Evolutionary conservation across 2,888 invertebrate genomes (phyloP), one percentile per base, ranked within the genome.

Genomic region (Suillia variegata): DNA sequence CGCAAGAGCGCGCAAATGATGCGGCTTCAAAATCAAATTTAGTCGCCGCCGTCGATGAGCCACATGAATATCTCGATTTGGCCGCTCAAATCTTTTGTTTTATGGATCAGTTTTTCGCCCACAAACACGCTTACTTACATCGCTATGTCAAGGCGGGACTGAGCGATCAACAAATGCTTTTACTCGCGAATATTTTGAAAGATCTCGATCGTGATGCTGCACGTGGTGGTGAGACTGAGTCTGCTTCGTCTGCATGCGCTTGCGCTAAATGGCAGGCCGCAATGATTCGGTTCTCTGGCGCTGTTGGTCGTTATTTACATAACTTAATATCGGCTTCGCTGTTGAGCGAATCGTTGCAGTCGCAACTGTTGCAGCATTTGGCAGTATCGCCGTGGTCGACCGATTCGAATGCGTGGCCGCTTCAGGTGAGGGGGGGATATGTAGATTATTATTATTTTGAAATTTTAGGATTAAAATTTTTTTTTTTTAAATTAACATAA

Each of bases 151-250:
- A 90, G 67, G 85, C 86, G 38, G 87, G 87, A 2, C 80, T 90
- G 26, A 86, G 91, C 58, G 95, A 96, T 72, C 92, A 94, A 51
- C 96, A 96, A 81, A 93, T 95, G 86, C 88, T 92, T 10, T 87
- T 94, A 67, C 85, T 97, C 60, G 93, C 96, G 0, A 92, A 93
- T 6, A 89, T 97, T 49, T 90, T 97, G 54, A 89, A 92, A 71
- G 96, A 97, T 80, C 85, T 97, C 56, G 97, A 97, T 82, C 86
- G 91, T 54, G 96, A 97, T 84, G 92, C 93, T 1, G 90, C 93
- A 5, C 85, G 92, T 56, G 90, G 92, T 4, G 90, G 92, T 4
- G 94, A 94, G 74, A 88, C 88, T 8, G 71, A 76, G 59, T 2
- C 69, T 0, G 59, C 64, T 3, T 70, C 66, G 42, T n/a, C n/a